Evolutionary conservation across 2,888 invertebrate genomes (phyloP).

Genomic region (Lordiphosa fenestrarum): DNA sequence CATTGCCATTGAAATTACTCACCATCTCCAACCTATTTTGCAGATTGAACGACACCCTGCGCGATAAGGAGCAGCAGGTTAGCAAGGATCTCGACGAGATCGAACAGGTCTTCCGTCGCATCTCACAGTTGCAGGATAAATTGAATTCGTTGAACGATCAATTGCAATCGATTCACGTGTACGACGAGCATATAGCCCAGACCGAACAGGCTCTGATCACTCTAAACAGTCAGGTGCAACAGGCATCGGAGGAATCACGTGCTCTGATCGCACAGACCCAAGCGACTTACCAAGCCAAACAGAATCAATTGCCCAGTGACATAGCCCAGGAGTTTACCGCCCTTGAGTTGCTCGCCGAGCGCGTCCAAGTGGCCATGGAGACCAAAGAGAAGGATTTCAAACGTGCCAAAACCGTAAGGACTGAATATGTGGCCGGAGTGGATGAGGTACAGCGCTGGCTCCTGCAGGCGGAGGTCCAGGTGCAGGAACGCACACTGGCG

Average conservation of each 20-base stretch:
- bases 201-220: slow-evolving; percentile 84
- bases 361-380: slow-evolving; percentile 89
- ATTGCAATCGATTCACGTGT: slow-evolving; percentile 88
- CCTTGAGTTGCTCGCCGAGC: slow-evolving; percentile 90
- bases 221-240: slow-evolving; percentile 83
- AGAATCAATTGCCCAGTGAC: slow-evolving; percentile 87
- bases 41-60: slow-evolving; percentile 91
- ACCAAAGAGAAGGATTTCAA: slow-evolving; percentile 93
- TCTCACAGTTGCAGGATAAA: slow-evolving; percentile 85
- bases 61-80: slow-evolving; percentile 88
- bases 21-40: slow-evolving; percentile 9
- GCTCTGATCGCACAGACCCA: slow-evolving; percentile 83
- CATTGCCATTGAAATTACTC: slow-evolving; percentile 33
- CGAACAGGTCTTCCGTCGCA: slow-evolving; percentile 86
- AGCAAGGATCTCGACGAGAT: slow-evolving; percentile 89
- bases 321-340: slow-evolving; percentile 89
- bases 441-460: slow-evolving; percentile 92
- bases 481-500: slow-evolving; percentile 89
- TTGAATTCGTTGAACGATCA: slow-evolving; percentile 85
- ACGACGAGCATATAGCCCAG: slow-evolving; percentile 86
- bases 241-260: slow-evolving; percentile 83
- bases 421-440: slow-evolving; percentile 89
- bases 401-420: slow-evolving; percentile 89
- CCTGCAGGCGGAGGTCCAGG: slow-evolving; percentile 89
- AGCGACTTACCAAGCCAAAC: slow-evolving; percentile 84